phyloP scores from a whole-genome alignment of 2,113 vertebrate genomes.

The Leucopternis melanops region DNA sequence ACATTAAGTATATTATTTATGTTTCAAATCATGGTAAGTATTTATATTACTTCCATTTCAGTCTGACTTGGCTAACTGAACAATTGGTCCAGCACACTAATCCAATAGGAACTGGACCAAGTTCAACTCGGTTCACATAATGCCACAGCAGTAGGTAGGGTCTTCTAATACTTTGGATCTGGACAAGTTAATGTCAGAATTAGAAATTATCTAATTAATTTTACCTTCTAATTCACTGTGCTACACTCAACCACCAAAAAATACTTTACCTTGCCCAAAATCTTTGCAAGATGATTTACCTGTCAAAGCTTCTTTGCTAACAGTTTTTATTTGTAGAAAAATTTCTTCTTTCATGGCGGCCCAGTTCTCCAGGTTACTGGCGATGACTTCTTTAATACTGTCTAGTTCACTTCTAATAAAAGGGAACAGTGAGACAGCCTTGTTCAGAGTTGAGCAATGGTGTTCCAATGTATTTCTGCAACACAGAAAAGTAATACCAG shows the following conservation, averaged over 20 bases:
- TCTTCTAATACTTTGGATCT: background rate
- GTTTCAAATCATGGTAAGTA: background rate
- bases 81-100: background rate
- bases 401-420: conserved; percentile 68
- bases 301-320: conserved; percentile 64
- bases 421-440: conserved; percentile 63
- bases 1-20: background rate
- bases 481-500: background rate
- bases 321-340: conserved; percentile 63
- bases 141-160: background rate
- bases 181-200: background rate
- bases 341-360: conserved; percentile 67
- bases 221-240: background rate
- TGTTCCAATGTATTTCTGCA: conserved; percentile 67
- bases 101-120: background rate
- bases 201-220: background rate
- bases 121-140: background rate
- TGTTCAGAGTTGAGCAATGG: conserved; percentile 68
- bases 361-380: conserved; percentile 71
- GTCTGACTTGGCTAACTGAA: background rate
- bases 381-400: conserved; percentile 71
- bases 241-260: background rate
- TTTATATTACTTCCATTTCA: background rate
- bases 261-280: background rate
- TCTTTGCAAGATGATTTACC: conserved; percentile 21